These are phyloP conservation scores for Tanaodytes sp. DNA, from an alignment of 2,888 invertebrate genomes.

Conservation along the genomic window DNA sequence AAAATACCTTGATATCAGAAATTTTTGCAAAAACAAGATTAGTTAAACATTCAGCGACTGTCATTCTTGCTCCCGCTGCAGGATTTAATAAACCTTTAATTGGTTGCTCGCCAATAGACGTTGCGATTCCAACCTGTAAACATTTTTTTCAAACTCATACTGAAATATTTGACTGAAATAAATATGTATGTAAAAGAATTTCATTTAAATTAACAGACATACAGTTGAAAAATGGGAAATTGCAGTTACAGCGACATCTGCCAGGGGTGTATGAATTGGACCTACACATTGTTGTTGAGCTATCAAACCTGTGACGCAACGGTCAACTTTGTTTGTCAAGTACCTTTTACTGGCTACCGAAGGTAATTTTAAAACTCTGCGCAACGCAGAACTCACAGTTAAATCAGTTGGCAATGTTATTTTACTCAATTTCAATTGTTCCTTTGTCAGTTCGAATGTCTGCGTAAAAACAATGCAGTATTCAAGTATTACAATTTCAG, in stretches of 20 bases:
- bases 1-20: constrained; percentile 74
- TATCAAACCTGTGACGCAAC: constrained; percentile 94
- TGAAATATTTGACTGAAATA: too few species aligned
- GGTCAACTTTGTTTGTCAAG: constrained; percentile 94
- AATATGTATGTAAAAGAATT: too few species aligned
- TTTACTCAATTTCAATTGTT: constrained; percentile 73
- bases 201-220: too few species aligned
- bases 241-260: constrained; percentile 93
- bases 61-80: constrained; percentile 91
- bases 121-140: constrained; percentile 85
- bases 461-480: constrained; percentile 63
- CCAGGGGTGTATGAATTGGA: constrained; percentile 94
- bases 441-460: constrained; percentile 78
- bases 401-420: constrained; percentile 76
- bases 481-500: too few species aligned
- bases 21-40: constrained; percentile 88
- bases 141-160: too few species aligned
- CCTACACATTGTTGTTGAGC: constrained; percentile 99
- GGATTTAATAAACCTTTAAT: constrained; percentile 91
- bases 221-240: constrained; percentile 86
- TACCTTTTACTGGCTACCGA: constrained; percentile 96
- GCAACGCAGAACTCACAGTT: constrained; percentile 80
- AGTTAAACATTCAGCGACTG: constrained; percentile 93
- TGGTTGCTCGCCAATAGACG: constrained; percentile 97
- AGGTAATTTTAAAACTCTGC: constrained; percentile 88